Conservation (phyloP, 2,888 invertebrate species). For the Teleiodes luculella region DNA sequence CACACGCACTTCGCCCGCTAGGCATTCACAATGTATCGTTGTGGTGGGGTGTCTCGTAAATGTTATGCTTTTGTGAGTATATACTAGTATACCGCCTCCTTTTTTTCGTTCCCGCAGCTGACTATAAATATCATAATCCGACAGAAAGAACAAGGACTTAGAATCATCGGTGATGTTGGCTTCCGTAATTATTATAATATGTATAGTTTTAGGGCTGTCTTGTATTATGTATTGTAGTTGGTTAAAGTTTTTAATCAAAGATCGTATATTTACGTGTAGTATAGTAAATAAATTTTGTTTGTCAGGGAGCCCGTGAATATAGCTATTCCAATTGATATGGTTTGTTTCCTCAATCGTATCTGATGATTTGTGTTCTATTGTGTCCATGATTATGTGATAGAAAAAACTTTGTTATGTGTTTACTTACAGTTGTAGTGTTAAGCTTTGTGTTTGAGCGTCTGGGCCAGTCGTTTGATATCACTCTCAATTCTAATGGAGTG, state of each 20-base stretch:
- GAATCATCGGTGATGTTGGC: slow-evolving; percentile 15
- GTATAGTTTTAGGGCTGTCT: slow-evolving; percentile 7
- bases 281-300: neutral
- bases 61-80: slow-evolving; percentile 9
- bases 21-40: slow-evolving; percentile 8
- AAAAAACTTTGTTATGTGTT: neutral
- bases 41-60: neutral
- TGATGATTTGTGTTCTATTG: neutral
- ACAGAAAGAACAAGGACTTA: slow-evolving; percentile 6
- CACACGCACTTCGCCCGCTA: neutral
- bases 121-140: slow-evolving; percentile 16
- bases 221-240: slow-evolving; percentile 21
- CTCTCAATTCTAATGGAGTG: neutral
- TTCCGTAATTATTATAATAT: slow-evolving; percentile 19
- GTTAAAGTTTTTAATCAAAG: slow-evolving; percentile 18
- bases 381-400: neutral
- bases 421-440: neutral
- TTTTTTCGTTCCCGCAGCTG: slow-evolving; percentile 13
- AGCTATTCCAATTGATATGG: neutral
- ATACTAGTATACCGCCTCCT: slow-evolving; percentile 18
- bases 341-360: neutral
- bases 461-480: neutral
- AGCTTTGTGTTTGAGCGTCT: neutral
- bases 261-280: slow-evolving; percentile 12
- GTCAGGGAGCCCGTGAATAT: neutral